These are phyloP conservation scores for Macrotrachela quadricornifera DNA, from an alignment of 1,140 invertebrate genomes.

Conservation along the genomic window DNA sequence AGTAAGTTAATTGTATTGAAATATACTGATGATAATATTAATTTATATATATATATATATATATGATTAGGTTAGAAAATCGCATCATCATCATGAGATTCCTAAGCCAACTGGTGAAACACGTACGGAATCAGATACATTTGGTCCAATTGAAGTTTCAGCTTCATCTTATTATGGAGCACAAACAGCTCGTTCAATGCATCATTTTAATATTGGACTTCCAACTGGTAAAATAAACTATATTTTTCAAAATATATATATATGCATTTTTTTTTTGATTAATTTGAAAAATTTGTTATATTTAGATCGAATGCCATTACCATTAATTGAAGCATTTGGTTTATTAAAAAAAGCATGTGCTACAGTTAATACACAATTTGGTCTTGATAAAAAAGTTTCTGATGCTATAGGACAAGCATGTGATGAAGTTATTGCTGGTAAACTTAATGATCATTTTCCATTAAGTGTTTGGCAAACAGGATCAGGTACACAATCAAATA, in stretches of 20 bases:
- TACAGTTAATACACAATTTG: constrained; percentile 74
- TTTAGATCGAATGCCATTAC: constrained; percentile 14
- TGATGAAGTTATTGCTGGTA: constrained; percentile 74
- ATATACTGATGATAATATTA: too few relatives aligned
- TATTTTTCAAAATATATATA: too few relatives aligned
- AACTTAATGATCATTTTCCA: constrained; percentile 82
- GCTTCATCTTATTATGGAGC: constrained; percentile 84
- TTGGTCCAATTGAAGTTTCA: constrained; percentile 84
- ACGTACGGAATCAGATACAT: constrained; percentile 63
- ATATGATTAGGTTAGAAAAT: too few relatives aligned
- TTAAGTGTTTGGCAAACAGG: constrained; percentile 94
- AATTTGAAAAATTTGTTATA: too few relatives aligned
- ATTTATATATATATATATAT: too few relatives aligned
- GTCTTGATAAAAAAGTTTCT: constrained; percentile 62
- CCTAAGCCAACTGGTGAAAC: too few relatives aligned
- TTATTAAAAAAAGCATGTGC: constrained; percentile 91
- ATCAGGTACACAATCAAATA: constrained; percentile 94
- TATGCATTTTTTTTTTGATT: too few relatives aligned
- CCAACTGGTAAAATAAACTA: constrained; percentile 42
- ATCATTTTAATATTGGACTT: constrained; percentile 94
- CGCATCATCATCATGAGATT: too few relatives aligned
- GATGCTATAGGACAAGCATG: constrained; percentile 67
- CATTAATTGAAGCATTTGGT: constrained; percentile 79
- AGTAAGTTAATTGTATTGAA: too few relatives aligned
- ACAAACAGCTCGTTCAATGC: constrained; percentile 70